phyloP scores from a whole-genome alignment of 2,888 invertebrate species.

The Hylaea fasciaria region DNA sequence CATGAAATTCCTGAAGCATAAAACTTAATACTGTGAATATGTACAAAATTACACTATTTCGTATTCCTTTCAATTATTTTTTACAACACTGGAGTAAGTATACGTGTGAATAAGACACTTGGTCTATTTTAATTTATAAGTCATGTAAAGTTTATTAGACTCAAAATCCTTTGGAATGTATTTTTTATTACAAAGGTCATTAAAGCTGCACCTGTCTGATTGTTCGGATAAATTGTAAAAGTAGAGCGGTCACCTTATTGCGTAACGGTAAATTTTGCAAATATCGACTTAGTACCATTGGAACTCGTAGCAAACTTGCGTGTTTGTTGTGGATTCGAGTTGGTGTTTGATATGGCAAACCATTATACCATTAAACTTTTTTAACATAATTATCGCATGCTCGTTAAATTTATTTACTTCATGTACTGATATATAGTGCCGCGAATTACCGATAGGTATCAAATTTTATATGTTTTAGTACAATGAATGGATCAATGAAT shows the following conservation, averaged over 20 bases:
- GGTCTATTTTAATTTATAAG: too few species aligned
- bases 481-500: too few species aligned
- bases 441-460: too few species aligned
- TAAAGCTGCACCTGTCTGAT: conserved; percentile 30
- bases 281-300: conserved; percentile 26
- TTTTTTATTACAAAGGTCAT: conserved; percentile 11
- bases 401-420: too few species aligned
- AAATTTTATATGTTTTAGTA: too few species aligned
- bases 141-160: background rate
- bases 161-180: background rate
- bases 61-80: too few species aligned
- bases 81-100: too few species aligned
- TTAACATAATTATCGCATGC: background rate
- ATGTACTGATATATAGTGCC: too few species aligned
- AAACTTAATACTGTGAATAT: too few species aligned
- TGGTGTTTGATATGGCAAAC: background rate
- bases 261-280: conserved; percentile 36
- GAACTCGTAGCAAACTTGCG: conserved; percentile 21
- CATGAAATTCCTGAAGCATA: too few species aligned
- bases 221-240: conserved; percentile 32
- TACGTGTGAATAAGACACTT: too few species aligned
- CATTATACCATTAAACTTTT: background rate
- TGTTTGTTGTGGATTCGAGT: background rate
- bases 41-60: too few species aligned
- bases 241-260: conserved; percentile 31